Conservation (phyloP, 2,888 invertebrate species). For the Scaptomyza parva region DNA sequence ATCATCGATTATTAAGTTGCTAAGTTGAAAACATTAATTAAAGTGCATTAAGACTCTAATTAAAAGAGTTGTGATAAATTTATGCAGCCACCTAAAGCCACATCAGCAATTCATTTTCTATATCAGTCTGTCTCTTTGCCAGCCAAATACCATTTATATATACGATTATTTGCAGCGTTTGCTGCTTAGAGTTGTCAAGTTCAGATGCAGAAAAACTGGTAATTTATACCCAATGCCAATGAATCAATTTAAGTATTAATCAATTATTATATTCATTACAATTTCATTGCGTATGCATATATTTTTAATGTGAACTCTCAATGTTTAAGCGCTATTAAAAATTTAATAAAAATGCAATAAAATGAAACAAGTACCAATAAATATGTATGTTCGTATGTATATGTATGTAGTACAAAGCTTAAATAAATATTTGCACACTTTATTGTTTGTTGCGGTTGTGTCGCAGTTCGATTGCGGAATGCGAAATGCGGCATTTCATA, state of each 20-base stretch:
- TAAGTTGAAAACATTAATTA: constrained; percentile 29
- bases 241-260: constrained; percentile 58
- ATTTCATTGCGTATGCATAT: constrained; percentile 30
- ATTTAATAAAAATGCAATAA: constrained; percentile 43
- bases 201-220: constrained; percentile 9
- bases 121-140: background rate
- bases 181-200: constrained; percentile 16
- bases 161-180: background rate
- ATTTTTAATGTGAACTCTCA: constrained; percentile 10
- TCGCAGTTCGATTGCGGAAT: constrained; percentile 45
- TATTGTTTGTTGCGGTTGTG: constrained; percentile 59
- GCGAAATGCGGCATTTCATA: constrained; percentile 19
- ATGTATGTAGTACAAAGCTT: constrained; percentile 33
- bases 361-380: too few species aligned
- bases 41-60: constrained; percentile 5
- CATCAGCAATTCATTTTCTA: background rate
- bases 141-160: background rate
- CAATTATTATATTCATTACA: constrained; percentile 59
- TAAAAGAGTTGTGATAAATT: constrained; percentile 9
- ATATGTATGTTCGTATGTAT: too few species aligned
- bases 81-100: background rate
- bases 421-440: constrained; percentile 66
- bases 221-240: constrained; percentile 52
- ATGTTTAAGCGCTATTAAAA: constrained; percentile 45
- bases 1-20: constrained; percentile 31